These are phyloP conservation scores for Corythornis madagascariensis DNA, from an alignment of 2,113 vertebrate species.

Conservation along the genomic window DNA sequence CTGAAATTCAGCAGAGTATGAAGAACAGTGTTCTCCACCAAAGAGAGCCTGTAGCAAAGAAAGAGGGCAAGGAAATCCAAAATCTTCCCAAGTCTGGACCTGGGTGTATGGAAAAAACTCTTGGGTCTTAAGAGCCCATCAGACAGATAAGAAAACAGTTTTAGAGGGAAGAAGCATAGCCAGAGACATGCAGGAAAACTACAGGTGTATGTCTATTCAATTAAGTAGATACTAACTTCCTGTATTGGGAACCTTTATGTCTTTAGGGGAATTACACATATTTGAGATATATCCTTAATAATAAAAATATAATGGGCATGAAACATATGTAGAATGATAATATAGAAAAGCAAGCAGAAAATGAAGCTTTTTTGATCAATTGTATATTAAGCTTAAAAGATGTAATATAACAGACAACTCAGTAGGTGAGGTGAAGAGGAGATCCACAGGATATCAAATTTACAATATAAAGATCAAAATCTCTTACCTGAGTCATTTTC, in stretches of 20 bases:
- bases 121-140: not conserved
- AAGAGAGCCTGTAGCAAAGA: not conserved
- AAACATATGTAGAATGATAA: not conserved
- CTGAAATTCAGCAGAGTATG: not conserved
- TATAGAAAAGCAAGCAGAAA: slow-evolving; percentile 19
- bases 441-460: slow-evolving; percentile 57
- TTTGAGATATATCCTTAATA: not conserved
- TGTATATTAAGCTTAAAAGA: not conserved
- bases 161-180: not conserved
- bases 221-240: not conserved
- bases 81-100: not conserved
- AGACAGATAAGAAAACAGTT: not conserved
- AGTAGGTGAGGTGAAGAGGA: slow-evolving; percentile 19
- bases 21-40: not conserved
- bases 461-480: slow-evolving; percentile 55
- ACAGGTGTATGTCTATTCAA: not conserved
- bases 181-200: not conserved
- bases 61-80: not conserved
- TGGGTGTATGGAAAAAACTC: not conserved
- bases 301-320: not conserved
- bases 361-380: slow-evolving; percentile 42
- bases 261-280: not conserved
- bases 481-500: slow-evolving; percentile 57
- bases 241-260: not conserved
- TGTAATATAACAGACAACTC: slow-evolving; percentile 1